Evolutionary conservation across 2,113 vertebrate species (phyloP).

Genomic region (Oophaga pumilio): DNA sequence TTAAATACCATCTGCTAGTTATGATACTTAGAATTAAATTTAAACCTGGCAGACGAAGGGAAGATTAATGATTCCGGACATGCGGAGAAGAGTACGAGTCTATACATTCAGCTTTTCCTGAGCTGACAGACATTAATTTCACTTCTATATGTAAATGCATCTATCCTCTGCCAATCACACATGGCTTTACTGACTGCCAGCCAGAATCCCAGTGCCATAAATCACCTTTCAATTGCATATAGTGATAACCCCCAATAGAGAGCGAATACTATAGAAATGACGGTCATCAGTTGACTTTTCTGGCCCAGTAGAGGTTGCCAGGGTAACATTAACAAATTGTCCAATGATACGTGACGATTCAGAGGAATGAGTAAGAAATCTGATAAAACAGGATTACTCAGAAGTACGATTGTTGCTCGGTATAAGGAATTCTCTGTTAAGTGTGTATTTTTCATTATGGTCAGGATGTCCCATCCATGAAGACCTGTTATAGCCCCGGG

Average conservation of each 20-base stretch:
- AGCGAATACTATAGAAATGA: neutral
- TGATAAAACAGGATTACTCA: neutral
- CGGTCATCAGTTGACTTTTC: conserved; percentile 22
- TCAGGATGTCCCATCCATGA: neutral
- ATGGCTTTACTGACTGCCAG: too few relatives aligned
- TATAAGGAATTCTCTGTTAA: neutral
- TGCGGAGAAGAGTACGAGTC: neutral
- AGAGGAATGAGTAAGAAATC: conserved; percentile 10
- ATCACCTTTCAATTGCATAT: neutral
- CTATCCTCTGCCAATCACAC: neutral
- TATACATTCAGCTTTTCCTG: neutral
- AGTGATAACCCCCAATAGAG: neutral
- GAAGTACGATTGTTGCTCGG: neutral
- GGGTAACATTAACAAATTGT: conserved; percentile 37
- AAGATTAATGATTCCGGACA: conserved; percentile 12
- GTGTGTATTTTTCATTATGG: neutral
- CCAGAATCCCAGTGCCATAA: neutral
- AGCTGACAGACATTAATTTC: neutral
- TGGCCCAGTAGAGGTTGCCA: conserved; percentile 35
- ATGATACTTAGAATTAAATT: conserved; percentile 17
- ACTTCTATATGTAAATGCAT: neutral
- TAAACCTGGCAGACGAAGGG: neutral
- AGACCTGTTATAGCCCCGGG: neutral
- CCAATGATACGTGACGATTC: conserved; percentile 42
- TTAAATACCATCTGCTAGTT: conserved; percentile 45